phyloP scores from a whole-genome alignment of 30 jellyfish, hydroid and myxozoan species.

The Turritopsis rubra region DNA sequence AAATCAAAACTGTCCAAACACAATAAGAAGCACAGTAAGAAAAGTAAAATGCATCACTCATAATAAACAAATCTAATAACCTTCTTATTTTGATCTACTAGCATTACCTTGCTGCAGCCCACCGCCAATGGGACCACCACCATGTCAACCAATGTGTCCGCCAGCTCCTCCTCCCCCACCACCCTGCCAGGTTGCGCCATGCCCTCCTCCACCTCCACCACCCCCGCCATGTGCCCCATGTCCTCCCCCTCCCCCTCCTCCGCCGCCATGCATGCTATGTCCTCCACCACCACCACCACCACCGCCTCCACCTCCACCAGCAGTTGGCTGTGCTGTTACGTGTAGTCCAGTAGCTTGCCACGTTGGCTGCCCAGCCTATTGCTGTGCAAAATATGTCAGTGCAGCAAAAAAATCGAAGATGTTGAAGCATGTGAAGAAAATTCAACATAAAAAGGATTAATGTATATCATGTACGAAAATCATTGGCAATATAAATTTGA shows the following conservation, averaged over 20 bases:
- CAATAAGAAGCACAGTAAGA: neutral
- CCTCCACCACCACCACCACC: conserved; percentile 48
- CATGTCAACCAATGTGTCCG: conserved; percentile 51
- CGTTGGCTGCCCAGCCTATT: neutral
- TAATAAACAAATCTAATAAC: conserved; percentile 2
- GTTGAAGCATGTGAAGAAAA: neutral
- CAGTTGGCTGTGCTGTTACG: neutral
- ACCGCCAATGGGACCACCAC: conserved; percentile 71
- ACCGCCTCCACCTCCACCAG: conserved; percentile 39
- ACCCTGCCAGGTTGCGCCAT: conserved; percentile 54
- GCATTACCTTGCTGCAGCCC: conserved; percentile 59
- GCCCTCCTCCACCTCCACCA: conserved; percentile 27
- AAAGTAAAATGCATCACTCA: conserved; percentile 44
- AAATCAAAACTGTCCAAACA: conserved; percentile 52
- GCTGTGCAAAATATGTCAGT: neutral
- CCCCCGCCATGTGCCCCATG: conserved; percentile 27
- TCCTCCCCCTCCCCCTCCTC: conserved; percentile 42
- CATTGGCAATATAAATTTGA: neutral
- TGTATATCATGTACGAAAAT: neutral
- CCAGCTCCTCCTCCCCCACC: conserved; percentile 86
- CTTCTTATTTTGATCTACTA: conserved; percentile 57
- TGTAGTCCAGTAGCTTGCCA: neutral
- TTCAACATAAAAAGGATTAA: neutral
- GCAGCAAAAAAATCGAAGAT: neutral
- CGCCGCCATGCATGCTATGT: conserved; percentile 37